phyloP scores from a whole-genome alignment of 2,113 vertebrate genomes.

The Alligator mississippiensis region DNA sequence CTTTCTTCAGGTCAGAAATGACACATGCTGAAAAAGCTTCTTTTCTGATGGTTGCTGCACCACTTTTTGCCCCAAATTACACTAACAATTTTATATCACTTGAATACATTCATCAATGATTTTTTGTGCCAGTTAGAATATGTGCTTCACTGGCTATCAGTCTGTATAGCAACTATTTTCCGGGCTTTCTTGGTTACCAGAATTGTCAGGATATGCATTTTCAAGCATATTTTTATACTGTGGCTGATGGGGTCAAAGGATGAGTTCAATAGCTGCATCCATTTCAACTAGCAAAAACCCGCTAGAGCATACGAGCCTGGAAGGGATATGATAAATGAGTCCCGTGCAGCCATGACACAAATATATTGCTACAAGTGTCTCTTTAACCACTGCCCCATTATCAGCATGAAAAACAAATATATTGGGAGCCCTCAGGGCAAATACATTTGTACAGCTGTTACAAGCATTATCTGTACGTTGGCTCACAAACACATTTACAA shows the following conservation, averaged over 20 bases:
- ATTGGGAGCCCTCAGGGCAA: conserved; percentile 30
- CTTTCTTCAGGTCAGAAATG: neutral
- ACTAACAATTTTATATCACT: neutral
- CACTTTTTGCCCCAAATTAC: neutral
- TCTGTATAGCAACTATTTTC: neutral
- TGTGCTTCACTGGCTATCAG: rapidly evolving
- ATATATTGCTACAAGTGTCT: conserved; percentile 15
- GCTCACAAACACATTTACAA: conserved; percentile 27
- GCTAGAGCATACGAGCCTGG: neutral
- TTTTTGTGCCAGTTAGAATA: neutral
- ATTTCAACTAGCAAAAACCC: neutral
- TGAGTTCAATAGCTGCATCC: neutral
- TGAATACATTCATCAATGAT: neutral
- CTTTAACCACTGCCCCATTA: conserved; percentile 42
- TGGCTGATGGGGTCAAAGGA: neutral
- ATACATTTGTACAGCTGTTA: conserved; percentile 26
- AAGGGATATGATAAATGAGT: conserved; percentile 31
- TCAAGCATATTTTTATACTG: neutral
- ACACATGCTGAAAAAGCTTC: rapidly evolving
- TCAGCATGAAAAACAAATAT: conserved; percentile 43
- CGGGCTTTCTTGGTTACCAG: neutral
- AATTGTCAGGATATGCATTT: neutral
- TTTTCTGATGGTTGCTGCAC: neutral
- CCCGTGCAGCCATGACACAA: rapidly evolving
- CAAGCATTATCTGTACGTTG: conserved; percentile 22